These are phyloP conservation scores for Echinarachnius parma DNA, from an alignment of 53 echinoderm and acorn worm genomes.

Conservation along the genomic window DNA sequence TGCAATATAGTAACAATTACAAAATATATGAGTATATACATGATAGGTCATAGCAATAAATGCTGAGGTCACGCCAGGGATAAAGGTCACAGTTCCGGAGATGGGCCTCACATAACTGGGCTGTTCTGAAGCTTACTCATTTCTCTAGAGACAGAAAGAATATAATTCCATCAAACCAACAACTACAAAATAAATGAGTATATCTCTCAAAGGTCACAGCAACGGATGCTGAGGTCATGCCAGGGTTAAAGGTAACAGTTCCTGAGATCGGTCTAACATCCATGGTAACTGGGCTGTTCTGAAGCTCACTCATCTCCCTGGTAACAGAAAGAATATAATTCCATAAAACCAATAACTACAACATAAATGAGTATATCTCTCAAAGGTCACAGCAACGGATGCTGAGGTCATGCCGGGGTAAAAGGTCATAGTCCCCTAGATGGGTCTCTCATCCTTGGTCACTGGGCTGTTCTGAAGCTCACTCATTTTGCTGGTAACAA, in stretches of 20 bases:
- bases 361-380: no score
- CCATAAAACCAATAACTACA: no score
- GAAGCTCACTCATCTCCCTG: constrained; percentile 88
- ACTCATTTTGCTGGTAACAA: constrained; percentile 84
- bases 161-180: no score
- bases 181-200: no score
- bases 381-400: no score
- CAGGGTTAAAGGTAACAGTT: constrained; percentile 42
- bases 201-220: no score
- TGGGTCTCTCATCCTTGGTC: constrained; percentile 68
- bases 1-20: no score
- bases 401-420: constrained; percentile 11
- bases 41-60: no score
- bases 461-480: constrained; percentile 77
- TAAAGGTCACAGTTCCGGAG: constrained; percentile 65
- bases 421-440: constrained; percentile 67
- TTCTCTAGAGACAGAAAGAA: no score
- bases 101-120: constrained; percentile 74
- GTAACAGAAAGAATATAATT: no score
- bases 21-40: no score
- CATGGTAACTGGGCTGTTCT: constrained; percentile 70
- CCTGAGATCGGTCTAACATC: constrained; percentile 78
- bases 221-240: constrained; percentile 6
- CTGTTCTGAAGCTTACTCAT: constrained; percentile 68
- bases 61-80: constrained; percentile 9